Percentiles rank a stretch among this genome's conserved stretches.
Conservation (phyloP, 2,113 vertebrate species). For the Etheostoma spectabile region DNA sequence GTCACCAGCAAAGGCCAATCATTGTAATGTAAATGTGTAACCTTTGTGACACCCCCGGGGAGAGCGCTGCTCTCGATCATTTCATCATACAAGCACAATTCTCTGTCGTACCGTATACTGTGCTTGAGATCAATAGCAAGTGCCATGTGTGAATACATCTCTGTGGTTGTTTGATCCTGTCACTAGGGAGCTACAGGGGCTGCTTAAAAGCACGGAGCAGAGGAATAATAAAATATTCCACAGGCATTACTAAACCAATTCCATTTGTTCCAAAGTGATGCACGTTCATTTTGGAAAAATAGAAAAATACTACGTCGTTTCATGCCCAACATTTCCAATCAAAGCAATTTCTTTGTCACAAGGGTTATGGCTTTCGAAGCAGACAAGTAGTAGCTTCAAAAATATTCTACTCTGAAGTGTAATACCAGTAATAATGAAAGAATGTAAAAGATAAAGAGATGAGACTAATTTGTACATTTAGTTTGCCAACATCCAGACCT, state of each 20-base stretch:
- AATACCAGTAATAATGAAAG: not conserved
- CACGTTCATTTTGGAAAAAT: conserved; percentile 22
- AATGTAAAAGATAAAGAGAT: not conserved
- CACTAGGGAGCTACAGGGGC: conserved; percentile 57
- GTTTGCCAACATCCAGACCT: not conserved
- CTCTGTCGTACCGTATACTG: conserved; percentile 41
- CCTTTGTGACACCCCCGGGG: conserved; percentile 47
- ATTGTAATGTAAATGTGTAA: conserved; percentile 67
- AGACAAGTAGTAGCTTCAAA: conserved; percentile 13
- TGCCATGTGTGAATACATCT: conserved; percentile 63
- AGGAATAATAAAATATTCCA: conserved; percentile 39
- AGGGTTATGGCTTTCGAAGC: not conserved
- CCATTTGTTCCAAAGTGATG: conserved; percentile 33
- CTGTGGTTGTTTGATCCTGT: conserved; percentile 67
- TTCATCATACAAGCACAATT: conserved; percentile 35
- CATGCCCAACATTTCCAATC: conserved; percentile 27
- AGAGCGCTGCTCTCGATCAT: conserved; percentile 59
- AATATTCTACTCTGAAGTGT: conserved; percentile 12
- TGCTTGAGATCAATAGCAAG: conserved; percentile 60
- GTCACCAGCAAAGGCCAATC: conserved; percentile 51
- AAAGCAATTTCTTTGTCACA: conserved; percentile 30
- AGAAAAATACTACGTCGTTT: conserved; percentile 20
- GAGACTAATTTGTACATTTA: not conserved
- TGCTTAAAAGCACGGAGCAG: conserved; percentile 48
- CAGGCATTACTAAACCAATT: conserved; percentile 41